A percentile compares a stretch with the other conserved stretches of the same genome.
Evolutionary conservation across 1,140 invertebrate species (phyloP).

Genomic region (Limonius californicus): DNA sequence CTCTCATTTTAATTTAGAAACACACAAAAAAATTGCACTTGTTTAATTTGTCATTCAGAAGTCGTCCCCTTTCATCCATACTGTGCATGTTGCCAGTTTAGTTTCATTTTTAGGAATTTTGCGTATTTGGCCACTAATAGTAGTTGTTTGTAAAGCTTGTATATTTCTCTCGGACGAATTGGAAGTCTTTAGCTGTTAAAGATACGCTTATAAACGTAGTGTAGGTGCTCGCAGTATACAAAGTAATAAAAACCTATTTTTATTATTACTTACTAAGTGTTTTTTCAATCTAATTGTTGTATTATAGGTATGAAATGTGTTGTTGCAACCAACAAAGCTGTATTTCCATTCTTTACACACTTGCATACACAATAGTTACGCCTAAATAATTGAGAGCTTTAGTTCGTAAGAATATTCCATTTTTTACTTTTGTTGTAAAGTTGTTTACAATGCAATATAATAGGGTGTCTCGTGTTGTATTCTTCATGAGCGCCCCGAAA

Average conservation of each 20-base stretch:
- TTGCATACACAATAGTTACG: not conserved
- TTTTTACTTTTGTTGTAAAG: no score
- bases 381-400: not conserved
- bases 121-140: no score
- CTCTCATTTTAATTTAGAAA: no score
- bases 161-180: not conserved
- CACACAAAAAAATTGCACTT: no score
- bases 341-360: slow-evolving; percentile 17
- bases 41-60: no score
- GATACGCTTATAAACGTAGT: slow-evolving; percentile 14
- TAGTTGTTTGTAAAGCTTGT: no score
- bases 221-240: slow-evolving; percentile 15
- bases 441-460: no score
- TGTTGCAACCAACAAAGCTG: not conserved
- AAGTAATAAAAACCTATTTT: slow-evolving; percentile 9
- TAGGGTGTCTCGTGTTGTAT: no score
- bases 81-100: no score
- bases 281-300: slow-evolving; percentile 15
- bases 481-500: no score
- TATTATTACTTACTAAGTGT: slow-evolving; percentile 8
- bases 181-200: slow-evolving; percentile 1
- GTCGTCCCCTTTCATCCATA: no score
- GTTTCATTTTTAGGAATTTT: no score
- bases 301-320: slow-evolving; percentile 4
- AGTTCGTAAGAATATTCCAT: not conserved